Base-by-base conservation (phyloP, 2,888 invertebrate genomes). In the Lapara coniferarum region DNA sequence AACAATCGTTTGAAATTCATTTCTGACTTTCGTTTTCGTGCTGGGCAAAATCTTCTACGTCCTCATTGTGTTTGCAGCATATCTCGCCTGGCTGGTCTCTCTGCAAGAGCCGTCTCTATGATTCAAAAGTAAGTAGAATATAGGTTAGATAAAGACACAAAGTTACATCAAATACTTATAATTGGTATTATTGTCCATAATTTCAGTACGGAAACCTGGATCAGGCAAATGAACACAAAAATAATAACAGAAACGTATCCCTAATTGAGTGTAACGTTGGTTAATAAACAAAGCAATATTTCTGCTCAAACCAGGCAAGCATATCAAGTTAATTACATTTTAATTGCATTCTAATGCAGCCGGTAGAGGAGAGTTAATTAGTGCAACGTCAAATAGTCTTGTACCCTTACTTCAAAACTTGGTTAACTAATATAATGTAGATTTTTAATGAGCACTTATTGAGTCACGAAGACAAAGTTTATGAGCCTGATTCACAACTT, bases 281-380 rank as follows among this genome's bases (percentile, higher is more conserved):
- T 63, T 49, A 63, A 63, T 63, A 49, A 49, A 63, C 63, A 49
- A 63, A 49, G 49, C 46, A 63, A 49, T 49, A 63, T 63, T 63
- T 49, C 46, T 49, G 30, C 7, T 19, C 49, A 10, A 49, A 19
- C 63, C 16, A 44, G 1, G 49, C 46, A 12, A 19, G 59, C 46
- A 63, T 49, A 63, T 49, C 63, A 70, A 74, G 77, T 71, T 77
- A 66, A 66, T 73, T 77, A 75, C 56, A 70, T 71, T 72, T 75
- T 75, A 73, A 75, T 75, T 74, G 74, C 74, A 74, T 72, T 72
- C 72, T 74, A 74, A 74, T 75, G 72, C 69, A 66, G 55, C 58
- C 66, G 57, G 63, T 70, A 57, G 25, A 25, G 69, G 66, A 66
- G 69, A 55, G 66, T 71, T 75, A 75, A 76, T 76, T 75, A 75